These are phyloP conservation scores for Axis porcinus DNA, from an alignment of 2,113 vertebrate species.

Conservation along the genomic window DNA sequence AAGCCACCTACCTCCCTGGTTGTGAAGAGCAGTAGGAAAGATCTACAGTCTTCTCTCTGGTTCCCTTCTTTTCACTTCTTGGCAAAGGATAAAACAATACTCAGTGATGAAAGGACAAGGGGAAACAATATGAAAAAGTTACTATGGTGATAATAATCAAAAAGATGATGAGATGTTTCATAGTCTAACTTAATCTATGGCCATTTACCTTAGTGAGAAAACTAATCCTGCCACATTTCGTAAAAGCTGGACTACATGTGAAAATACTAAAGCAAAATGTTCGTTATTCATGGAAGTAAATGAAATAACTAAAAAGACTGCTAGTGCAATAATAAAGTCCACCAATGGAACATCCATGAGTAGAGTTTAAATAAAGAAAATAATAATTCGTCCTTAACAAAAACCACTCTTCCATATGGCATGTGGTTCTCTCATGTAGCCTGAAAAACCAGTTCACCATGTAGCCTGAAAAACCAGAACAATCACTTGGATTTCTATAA, in stretches of 20 bases:
- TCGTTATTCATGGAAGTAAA: neutral
- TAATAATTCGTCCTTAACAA: neutral
- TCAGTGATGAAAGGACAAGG: neutral
- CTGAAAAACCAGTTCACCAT: neutral
- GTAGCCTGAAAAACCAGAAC: neutral
- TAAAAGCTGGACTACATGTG: neutral
- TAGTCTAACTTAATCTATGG: neutral
- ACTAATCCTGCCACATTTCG: neutral
- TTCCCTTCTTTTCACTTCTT: neutral
- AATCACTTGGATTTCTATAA: neutral
- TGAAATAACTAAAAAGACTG: neutral
- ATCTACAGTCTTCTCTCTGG: neutral
- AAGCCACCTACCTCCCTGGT: neutral
- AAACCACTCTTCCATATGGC: neutral
- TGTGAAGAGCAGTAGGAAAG: neutral
- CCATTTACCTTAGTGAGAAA: neutral
- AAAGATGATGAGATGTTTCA: neutral
- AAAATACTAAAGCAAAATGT: neutral
- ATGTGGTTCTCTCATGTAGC: neutral
- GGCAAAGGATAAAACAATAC: neutral
- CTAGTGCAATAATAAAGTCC: neutral
- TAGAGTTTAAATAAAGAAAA: neutral
- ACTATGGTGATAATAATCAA: neutral
- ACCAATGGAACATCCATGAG: neutral
- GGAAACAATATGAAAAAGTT: neutral